These are phyloP conservation scores for Tiaroga cobitis DNA, from an alignment of 2,797 vertebrate genomes.

Conservation along the genomic window DNA sequence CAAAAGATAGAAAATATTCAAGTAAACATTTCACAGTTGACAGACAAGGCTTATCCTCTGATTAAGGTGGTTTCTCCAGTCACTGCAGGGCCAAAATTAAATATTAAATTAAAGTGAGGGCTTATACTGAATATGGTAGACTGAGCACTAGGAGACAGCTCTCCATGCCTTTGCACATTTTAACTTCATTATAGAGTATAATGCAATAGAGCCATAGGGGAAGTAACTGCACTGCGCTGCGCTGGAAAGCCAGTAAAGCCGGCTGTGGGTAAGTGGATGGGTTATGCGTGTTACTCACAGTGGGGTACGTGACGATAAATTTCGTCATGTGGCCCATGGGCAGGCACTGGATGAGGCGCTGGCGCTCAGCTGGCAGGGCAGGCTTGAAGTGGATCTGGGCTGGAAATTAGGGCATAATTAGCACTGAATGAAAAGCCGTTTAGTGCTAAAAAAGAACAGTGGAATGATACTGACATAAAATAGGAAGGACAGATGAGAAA, in stretches of 20 bases:
- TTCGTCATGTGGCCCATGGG: constrained; percentile 78
- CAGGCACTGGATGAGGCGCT: constrained; percentile 76
- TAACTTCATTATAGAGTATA: constrained; percentile 37
- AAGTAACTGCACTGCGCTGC: neutral
- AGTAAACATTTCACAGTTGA: constrained; percentile 3
- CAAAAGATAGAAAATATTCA: neutral
- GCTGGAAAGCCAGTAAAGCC: neutral
- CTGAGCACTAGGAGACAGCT: neutral
- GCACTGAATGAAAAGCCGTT: neutral
- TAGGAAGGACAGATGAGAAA: neutral
- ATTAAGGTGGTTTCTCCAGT: constrained; percentile 26
- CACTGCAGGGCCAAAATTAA: neutral
- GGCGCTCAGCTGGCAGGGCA: constrained; percentile 71
- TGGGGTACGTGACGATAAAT: constrained; percentile 80
- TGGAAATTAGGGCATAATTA: constrained; percentile 53
- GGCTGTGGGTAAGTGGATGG: constrained; percentile 11
- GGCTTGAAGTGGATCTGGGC: constrained; percentile 77
- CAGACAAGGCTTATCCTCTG: neutral
- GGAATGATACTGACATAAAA: neutral
- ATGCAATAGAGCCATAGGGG: constrained; percentile 19
- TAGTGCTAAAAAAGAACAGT: neutral
- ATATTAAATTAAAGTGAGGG: constrained; percentile 1
- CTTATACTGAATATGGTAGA: constrained; percentile 17
- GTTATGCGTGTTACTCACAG: constrained; percentile 68
- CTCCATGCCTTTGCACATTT: constrained; percentile 26